Base-by-base conservation (phyloP, 2,888 invertebrate species). In the Acleris emargana region DNA sequence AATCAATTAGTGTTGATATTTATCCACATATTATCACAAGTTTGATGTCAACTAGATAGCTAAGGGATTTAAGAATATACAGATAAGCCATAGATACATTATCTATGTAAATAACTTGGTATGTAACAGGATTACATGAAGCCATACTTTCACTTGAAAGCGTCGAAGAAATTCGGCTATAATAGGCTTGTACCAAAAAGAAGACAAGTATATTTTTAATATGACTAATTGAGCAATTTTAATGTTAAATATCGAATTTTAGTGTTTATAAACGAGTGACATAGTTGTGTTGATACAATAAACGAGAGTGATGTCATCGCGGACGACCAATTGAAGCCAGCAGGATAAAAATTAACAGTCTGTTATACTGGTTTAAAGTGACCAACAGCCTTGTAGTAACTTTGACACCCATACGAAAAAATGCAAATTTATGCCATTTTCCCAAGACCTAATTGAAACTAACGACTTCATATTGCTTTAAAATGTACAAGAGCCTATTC, bases 231-330 rank as follows among this genome's bases (percentile, higher is more conserved):
- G 3, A 13, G 38, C 13, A 38, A 13, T 38, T 38, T 38, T 38
- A 11, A 38, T 38, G 38, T 11, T 38, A 38, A 38, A 38, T 38
- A 4, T 13, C 38, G 38, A 13, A 13, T 13, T 13, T 4, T 38
- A 38, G 38, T 38, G 38, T 60, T 66, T 66, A 60, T 54, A 45
- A 55, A 60, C 50, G 55, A n/a, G 50, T 54, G 43, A 49, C 49
- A 32, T 11, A 43, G 54, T 60, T 59, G 28, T 54, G 55, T 60
- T 60, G 60, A 60, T 52, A 61, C 25, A 32, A 57, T 61, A 66
- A 55, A 55, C 51, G 66, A 25, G 25, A 66, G 73, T 77, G 77
- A 77, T 77, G 77, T 77, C 77, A 77, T 77, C 75, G 49, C 60
- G 60, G 68, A 49, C 62, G 62, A 63, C 72, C 73, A 76, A 73